Evolutionary conservation across 64 coral and sea anemone genomes (phyloP).

Genomic region (Actinia equina): DNA sequence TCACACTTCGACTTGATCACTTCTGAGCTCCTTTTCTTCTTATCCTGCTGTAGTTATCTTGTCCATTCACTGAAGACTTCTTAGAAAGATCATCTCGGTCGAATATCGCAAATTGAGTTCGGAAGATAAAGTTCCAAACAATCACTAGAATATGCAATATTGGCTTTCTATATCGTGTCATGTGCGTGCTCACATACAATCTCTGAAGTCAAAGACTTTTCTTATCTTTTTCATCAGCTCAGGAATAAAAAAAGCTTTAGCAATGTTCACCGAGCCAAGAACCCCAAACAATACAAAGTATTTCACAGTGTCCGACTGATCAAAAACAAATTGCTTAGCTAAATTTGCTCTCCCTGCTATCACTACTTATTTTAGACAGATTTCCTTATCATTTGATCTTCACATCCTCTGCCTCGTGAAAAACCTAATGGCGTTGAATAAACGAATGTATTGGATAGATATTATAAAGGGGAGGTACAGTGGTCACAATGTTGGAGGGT

Average conservation of each 20-base stretch:
- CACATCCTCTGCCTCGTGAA: conserved; percentile 10
- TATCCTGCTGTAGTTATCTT: neutral
- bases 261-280: conserved; percentile 12
- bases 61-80: conserved; percentile 5
- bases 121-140: neutral
- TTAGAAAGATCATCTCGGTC: conserved; percentile 4
- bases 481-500: neutral
- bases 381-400: neutral
- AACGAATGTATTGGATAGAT: neutral
- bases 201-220: neutral
- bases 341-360: neutral
- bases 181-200: conserved; percentile 8
- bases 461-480: conserved; percentile 1
- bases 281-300: conserved; percentile 5
- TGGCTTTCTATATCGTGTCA: neutral
- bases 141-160: neutral
- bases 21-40: neutral
- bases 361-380: conserved; percentile 6
- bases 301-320: conserved; percentile 5
- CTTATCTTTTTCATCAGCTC: neutral
- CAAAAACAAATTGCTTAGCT: conserved; percentile 7
- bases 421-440: conserved; percentile 12
- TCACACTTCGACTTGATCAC: neutral
- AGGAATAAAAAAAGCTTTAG: conserved; percentile 13
- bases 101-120: neutral